Percentiles rank a stretch among this genome's conserved stretches.
Evolutionary conservation across 2,797 vertebrate genomes (phyloP).

Genomic region (Sebastes iracundus): DNA sequence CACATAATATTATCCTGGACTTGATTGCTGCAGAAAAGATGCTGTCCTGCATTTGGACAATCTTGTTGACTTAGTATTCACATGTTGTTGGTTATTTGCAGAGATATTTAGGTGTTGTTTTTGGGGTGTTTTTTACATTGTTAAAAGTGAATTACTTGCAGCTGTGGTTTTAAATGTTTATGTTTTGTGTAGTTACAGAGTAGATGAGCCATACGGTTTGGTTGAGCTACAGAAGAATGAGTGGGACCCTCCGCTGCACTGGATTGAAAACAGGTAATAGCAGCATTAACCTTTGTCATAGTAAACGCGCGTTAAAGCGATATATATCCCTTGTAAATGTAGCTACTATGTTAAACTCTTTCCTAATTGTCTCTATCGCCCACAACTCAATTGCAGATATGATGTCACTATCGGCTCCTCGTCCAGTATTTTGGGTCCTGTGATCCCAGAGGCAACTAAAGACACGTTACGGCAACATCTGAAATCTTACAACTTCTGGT

Average conservation of each 20-base stretch:
- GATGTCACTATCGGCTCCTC: conserved; percentile 91
- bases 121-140: neutral
- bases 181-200: conserved; percentile 88
- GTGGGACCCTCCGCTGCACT: conserved; percentile 93
- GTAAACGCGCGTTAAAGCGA: neutral
- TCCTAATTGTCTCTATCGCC: conserved; percentile 1
- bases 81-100: neutral
- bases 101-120: neutral
- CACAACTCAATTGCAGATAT: conserved; percentile 81
- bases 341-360: neutral
- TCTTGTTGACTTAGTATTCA: neutral
- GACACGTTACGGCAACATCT: conserved; percentile 90
- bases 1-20: neutral
- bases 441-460: conserved; percentile 89
- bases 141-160: neutral
- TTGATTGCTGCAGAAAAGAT: neutral
- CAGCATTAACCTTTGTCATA: neutral
- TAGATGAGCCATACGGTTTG: conserved; percentile 91
- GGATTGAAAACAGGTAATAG: conserved; percentile 91
- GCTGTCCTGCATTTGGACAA: neutral
- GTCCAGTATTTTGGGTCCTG: conserved; percentile 91
- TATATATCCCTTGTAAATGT: neutral
- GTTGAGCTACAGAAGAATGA: conserved; percentile 95
- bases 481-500: conserved; percentile 93
- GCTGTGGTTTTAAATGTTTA: neutral